Base-by-base conservation (phyloP, 2,113 vertebrate genomes). In the Ahaetulla prasina region DNA sequence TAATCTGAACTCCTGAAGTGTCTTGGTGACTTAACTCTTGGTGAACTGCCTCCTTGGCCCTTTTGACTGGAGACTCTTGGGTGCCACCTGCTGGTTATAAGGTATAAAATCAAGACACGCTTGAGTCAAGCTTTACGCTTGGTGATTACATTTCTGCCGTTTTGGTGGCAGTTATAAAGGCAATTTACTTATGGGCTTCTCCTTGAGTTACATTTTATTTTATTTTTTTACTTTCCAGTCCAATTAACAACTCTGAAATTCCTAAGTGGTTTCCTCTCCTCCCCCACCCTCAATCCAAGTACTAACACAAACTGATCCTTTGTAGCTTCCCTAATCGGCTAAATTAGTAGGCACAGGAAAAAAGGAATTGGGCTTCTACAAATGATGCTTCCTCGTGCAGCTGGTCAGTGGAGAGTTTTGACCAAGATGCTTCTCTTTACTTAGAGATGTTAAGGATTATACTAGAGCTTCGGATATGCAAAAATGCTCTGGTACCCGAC, bases 21-120 rank as follows among this genome's bases (percentile, higher is more conserved):
- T 16, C 1, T 22, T 4, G 0, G 49, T 0, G 0, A 18, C 4
- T 90, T 0, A 0, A 89, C 87, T 94, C 74, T 91, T 54, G 8
- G 25, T 16, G 18, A 89, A 84, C 91, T 84, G 39, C 49, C 68
- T 7, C 35, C 0, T 45, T 10, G n/a, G 43, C 11, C 23, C 22
- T 43, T 80, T n/a, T 9, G 1, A 4, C 85, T 49, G 45, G 85
- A 30, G 85, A 49, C 45, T 86, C 85, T 86, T 86, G 85, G 30
- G 8, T 86, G 43, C 23, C 85, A 86, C 45, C 45, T 86, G 85
- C 85, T 86, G 45, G 85, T 27, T 27, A 86, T 86, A 9, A 11
- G 18, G 35, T 80, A 80, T 80, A 43, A 80, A 80, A 35, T 39
- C 39, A 80, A 39, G 35, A 22, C 20, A 43, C 8, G 0, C 35